Percentiles rank a stretch among this genome's conserved stretches.
Evolutionary conservation across 2,113 vertebrate genomes (phyloP).

Genomic region (Petromus typicus): DNA sequence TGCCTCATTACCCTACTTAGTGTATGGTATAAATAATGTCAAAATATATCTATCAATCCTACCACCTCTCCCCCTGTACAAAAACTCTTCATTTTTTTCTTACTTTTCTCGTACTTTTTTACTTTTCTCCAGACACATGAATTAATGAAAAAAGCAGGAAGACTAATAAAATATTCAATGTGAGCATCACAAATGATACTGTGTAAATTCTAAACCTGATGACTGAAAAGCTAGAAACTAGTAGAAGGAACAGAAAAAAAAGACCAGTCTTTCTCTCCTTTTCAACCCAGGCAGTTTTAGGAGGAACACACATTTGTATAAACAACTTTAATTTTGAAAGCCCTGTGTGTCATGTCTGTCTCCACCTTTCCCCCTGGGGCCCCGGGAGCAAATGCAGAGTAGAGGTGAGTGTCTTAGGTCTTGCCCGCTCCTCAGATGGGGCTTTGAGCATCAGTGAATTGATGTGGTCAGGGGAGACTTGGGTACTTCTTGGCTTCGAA

Average conservation of each 20-base stretch:
- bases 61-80: too few species aligned
- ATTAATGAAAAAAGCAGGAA: neutral
- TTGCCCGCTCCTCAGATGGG: neutral
- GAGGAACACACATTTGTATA: neutral
- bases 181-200: neutral
- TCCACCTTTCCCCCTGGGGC: neutral
- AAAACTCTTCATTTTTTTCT: too few species aligned
- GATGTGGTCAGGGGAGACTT: neutral
- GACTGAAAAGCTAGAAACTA: neutral
- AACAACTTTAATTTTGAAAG: neutral
- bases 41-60: too few species aligned
- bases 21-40: too few species aligned
- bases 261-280: neutral
- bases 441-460: neutral
- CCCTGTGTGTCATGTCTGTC: neutral
- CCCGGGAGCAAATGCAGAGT: neutral
- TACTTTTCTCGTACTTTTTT: too few species aligned
- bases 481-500: neutral
- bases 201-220: neutral
- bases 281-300: neutral
- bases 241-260: neutral
- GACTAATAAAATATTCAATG: constrained; percentile 5
- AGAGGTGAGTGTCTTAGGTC: neutral
- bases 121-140: too few species aligned
- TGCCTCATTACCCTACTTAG: too few species aligned